These are phyloP conservation scores for Corythucha ciliata DNA, from an alignment of 2,888 invertebrate species.

Conservation along the genomic window DNA sequence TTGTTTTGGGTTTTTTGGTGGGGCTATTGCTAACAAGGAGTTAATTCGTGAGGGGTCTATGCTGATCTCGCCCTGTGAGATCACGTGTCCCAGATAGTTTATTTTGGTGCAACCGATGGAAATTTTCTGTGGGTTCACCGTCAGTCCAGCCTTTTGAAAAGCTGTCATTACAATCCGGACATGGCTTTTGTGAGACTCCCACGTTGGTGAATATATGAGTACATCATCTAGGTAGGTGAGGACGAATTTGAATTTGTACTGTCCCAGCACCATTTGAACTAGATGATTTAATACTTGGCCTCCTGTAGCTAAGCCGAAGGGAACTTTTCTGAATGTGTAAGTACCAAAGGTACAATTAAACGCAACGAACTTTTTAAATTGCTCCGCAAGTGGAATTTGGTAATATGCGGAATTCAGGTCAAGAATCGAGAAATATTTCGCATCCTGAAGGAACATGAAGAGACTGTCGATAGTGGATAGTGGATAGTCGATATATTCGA, in stretches of 20 bases:
- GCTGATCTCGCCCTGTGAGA: slow-evolving; percentile 7
- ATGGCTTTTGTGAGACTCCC: slow-evolving; percentile 22
- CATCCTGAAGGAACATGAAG: slow-evolving; percentile 3
- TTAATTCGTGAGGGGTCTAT: slow-evolving; percentile 3
- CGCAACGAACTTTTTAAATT: slow-evolving; percentile 16
- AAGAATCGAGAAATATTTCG: slow-evolving; percentile 22
- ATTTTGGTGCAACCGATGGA: slow-evolving; percentile 14
- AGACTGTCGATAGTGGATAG: background rate
- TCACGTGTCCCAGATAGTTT: slow-evolving; percentile 20
- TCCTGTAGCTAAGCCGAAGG: slow-evolving; percentile 25
- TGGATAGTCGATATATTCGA: slow-evolving; percentile 14
- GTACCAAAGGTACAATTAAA: slow-evolving; percentile 18
- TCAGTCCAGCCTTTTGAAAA: slow-evolving; percentile 28
- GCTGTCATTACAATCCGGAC: slow-evolving; percentile 22
- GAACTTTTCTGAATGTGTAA: slow-evolving; percentile 23
- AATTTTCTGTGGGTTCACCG: slow-evolving; percentile 33
- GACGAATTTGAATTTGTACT: slow-evolving; percentile 23
- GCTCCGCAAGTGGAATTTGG: slow-evolving; percentile 20
- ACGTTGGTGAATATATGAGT: slow-evolving; percentile 21
- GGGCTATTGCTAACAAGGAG: slow-evolving; percentile 6
- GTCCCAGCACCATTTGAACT: slow-evolving; percentile 25
- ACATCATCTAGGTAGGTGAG: slow-evolving; percentile 30
- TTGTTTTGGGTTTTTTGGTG: slow-evolving; percentile 11
- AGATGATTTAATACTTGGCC: slow-evolving; percentile 20
- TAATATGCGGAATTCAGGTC: slow-evolving; percentile 27